Evolutionary conservation across 2,113 vertebrate species (phyloP).

Genomic region (Malurus alboscapulatus): DNA sequence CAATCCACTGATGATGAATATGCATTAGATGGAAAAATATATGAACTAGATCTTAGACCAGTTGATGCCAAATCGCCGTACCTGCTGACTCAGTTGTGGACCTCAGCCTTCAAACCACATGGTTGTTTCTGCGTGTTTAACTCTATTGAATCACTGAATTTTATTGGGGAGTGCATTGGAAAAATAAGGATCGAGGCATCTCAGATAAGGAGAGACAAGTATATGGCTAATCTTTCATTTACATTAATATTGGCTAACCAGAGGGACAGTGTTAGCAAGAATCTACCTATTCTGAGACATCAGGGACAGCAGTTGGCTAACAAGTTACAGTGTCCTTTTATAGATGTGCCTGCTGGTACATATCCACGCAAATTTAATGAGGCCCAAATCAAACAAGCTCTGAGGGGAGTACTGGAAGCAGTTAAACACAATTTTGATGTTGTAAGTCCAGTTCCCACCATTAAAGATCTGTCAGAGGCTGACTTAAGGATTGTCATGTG

Average conservation of each 20-base stretch:
- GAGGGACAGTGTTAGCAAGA: constrained; percentile 90
- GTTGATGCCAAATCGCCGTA: constrained; percentile 93
- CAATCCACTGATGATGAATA: constrained; percentile 98
- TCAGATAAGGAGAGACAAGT: constrained; percentile 89
- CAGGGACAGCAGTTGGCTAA: constrained; percentile 97
- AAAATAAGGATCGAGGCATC: constrained; percentile 91
- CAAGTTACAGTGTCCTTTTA: constrained; percentile 97
- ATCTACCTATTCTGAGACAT: constrained; percentile 93
- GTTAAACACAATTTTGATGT: constrained; percentile 93
- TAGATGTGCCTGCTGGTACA: constrained; percentile 89
- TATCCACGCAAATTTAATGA: constrained; percentile 97
- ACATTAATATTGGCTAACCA: constrained; percentile 95
- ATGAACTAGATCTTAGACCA: constrained; percentile 92
- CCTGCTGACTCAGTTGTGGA: constrained; percentile 90
- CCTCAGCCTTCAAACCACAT: constrained; percentile 91
- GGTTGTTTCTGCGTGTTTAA: constrained; percentile 98
- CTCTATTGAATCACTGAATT: constrained; percentile 95
- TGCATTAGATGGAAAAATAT: constrained; percentile 97
- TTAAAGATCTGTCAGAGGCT: constrained; percentile 95
- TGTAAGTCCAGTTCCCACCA: constrained; percentile 87
- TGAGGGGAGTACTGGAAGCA: constrained; percentile 90
- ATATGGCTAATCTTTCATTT: constrained; percentile 89
- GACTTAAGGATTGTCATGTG: constrained; percentile 98
- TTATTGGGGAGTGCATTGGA: constrained; percentile 92
- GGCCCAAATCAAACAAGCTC: constrained; percentile 93